These are phyloP conservation scores for Cantharis rufa DNA, from an alignment of 2,888 invertebrate species.

Conservation along the genomic window DNA sequence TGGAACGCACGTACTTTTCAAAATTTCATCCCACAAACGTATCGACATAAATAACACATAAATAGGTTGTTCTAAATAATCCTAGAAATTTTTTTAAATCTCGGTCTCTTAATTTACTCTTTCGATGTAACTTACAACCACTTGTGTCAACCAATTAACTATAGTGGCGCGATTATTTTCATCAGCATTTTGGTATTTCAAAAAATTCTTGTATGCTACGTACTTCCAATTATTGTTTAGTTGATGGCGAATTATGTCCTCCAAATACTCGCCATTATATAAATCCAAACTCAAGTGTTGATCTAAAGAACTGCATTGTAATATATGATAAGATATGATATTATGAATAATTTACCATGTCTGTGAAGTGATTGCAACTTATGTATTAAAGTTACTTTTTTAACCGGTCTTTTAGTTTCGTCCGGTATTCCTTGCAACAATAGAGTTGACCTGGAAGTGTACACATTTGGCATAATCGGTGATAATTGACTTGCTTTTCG, in stretches of 20 bases:
- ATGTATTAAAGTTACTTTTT: background rate
- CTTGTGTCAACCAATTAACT: constrained; percentile 23
- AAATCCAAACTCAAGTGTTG: background rate
- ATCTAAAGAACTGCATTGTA: background rate
- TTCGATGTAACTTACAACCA: constrained; percentile 6
- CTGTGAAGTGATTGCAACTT: background rate
- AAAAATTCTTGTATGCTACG: background rate
- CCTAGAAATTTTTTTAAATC: constrained; percentile 6
- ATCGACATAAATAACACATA: constrained; percentile 10
- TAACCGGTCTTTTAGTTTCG: background rate
- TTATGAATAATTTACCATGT: background rate
- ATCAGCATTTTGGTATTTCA: background rate
- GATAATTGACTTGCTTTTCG: background rate
- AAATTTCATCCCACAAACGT: constrained; percentile 12
- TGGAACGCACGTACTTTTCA: background rate
- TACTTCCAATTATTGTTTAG: constrained; percentile 14
- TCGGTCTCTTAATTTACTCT: background rate
- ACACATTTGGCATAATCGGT: constrained; percentile 6
- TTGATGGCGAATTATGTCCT: constrained; percentile 16
- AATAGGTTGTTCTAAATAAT: constrained; percentile 9
- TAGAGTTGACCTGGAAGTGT: background rate
- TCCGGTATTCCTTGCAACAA: constrained; percentile 8
- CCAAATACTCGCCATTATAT: constrained; percentile 5
- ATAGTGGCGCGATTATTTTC: constrained; percentile 7
- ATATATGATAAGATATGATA: background rate